Evolutionary conservation across 1,140 invertebrate genomes (phyloP), one percentile per base, ranked within the genome.

Genomic region (Drosophila busckii): DNA sequence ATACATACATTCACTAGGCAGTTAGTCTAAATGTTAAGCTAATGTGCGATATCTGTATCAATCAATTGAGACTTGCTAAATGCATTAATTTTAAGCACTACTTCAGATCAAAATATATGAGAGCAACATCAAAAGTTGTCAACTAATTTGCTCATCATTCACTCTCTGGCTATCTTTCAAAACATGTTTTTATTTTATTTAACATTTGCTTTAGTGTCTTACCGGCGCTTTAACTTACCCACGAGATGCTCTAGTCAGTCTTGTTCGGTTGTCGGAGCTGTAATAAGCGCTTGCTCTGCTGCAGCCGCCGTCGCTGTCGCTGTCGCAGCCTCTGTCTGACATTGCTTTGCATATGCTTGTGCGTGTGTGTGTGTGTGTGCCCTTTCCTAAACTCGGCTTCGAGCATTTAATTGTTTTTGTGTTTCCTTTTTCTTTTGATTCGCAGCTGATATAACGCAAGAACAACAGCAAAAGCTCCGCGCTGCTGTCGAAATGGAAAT

Each of bases 351-450:
- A 9, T 31, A n/a, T 28, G 22, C 37, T 16, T 19, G 12, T 26
- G 16, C 7, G 26, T 34, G 22, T 38, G 20, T 19, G 10, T 49
- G 17, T 32, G 19, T 50, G 8, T 28, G 44, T 23, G 53, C 64
- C 69, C 35, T 61, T 65, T 60, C 26, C 49, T 54, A 82, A 80
- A 32, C 38, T 52, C 34, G 46, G 28, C 63, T 54, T 76, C 48
- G 52, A 26, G 50, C 31, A 54, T 55, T 56, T 65, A 76, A 70
- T 76, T 67, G 42, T 56, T 80, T 76, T 61, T 60, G 38, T 53
- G 46, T 34, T 68, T 45, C 55, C 75, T 68, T 61, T 80, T 55
- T 40, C 56, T 64, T 80, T 64, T 73, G 63, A 53, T 78, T 78
- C 75, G 73, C 41, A 42, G 44, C 41, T 56, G 59, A 62, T 62